phyloP scores from a whole-genome alignment of 2,888 invertebrate species.

The Amphipyra tragopoginis region DNA sequence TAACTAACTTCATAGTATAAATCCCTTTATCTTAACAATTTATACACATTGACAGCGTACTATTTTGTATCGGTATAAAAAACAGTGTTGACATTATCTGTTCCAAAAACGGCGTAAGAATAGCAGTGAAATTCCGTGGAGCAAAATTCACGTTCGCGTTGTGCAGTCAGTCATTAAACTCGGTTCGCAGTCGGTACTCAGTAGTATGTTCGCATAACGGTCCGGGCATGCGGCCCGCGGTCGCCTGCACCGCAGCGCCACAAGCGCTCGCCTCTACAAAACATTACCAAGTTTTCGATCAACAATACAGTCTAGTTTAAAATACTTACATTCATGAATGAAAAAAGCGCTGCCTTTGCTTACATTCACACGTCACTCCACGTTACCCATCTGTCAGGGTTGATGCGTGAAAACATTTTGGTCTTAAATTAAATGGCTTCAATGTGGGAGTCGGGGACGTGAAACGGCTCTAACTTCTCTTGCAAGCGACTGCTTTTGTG shows the following conservation, averaged over 20 bases:
- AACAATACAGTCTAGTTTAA: constrained; percentile 36
- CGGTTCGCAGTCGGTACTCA: constrained; percentile 51
- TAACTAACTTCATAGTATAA: constrained; percentile 12
- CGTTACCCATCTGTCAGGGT: constrained; percentile 63
- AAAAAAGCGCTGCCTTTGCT: constrained; percentile 52
- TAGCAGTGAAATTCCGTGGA: constrained; percentile 44
- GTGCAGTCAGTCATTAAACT: constrained; percentile 75
- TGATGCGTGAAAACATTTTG: constrained; percentile 60
- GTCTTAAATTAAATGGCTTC: constrained; percentile 63
- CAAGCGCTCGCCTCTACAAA: constrained; percentile 41
- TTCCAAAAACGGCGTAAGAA: constrained; percentile 22
- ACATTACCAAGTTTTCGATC: constrained; percentile 41
- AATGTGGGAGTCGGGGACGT: constrained; percentile 58
- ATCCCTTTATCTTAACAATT: constrained; percentile 11
- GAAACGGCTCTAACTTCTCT: constrained; percentile 34
- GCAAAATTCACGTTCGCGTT: constrained; percentile 65
- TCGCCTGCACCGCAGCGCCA: constrained; percentile 43
- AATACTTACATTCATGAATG: constrained; percentile 42
- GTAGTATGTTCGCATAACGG: constrained; percentile 72
- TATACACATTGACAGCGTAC: constrained; percentile 1
- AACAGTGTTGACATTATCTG: background rate
- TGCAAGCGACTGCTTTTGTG: constrained; percentile 27
- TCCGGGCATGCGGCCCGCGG: constrained; percentile 51
- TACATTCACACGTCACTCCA: constrained; percentile 53
- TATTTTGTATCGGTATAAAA: background rate